Base-by-base conservation (phyloP, 1,140 invertebrate genomes). In the Bombus soroeensis region DNA sequence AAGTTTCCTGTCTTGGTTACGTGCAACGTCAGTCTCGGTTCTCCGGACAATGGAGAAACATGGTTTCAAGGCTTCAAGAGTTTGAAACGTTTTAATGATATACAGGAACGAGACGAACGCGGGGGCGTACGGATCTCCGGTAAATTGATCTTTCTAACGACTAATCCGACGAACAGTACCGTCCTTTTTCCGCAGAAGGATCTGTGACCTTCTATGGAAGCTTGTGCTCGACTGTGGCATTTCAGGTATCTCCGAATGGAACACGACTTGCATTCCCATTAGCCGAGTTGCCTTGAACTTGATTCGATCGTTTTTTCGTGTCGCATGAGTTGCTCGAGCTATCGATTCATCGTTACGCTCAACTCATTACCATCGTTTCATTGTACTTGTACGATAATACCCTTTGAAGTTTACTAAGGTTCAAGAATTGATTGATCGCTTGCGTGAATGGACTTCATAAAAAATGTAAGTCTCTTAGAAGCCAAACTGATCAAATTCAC, bases 281-380 rank as follows among this genome's bases (percentile, higher is more conserved):
- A 90, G 86, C 73, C 90, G 82, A 90, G 90, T 91, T 85, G 77
- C 91, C 91, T 92, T 92, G 91, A 92, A 92, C 91, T 92, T 92
- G 89, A 91, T 92, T 89, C 87, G 77, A 82, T 89, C 84, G 81
- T 72, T 73, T 64, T 72, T 74, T 77, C 71, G 18, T 76, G 70
- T 47, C 74, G 47, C 12, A 34, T n/a, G 57, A 47, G 68, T n/a
- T n/a, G 59, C 37, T 47, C 34, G 12, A 72, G 76, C 62, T 41
- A 8, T 41, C 68, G 78, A 74, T 59, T 32, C 34, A 68, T 81
- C 39, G 68, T 34, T 43, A 41, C 57, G n/a, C 62, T 25, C 28
- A 22, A 78, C 47, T 47, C 32, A 37, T 85, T 47, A 47, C 41
- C 18, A n/a, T 39, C 53, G 47, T 43, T 59, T 43, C 68, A 73